phyloP scores from a whole-genome alignment of 2,888 invertebrate species.

The Drosophila niveifrons region DNA sequence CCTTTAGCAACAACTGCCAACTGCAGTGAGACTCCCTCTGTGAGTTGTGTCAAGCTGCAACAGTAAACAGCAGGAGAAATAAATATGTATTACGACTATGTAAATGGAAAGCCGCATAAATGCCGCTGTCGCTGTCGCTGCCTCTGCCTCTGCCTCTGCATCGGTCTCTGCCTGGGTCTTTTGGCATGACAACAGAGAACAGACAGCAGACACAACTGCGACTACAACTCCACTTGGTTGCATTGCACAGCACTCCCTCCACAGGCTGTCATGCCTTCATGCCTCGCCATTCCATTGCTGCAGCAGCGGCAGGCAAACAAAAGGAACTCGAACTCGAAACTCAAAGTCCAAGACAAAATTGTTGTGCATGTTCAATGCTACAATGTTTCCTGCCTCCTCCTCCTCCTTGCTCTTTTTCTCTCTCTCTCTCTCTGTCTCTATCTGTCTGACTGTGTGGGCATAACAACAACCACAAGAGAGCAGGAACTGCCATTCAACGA shows the following conservation, averaged over 20 bases:
- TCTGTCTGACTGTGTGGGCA: slow-evolving; percentile 24
- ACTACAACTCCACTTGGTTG: slow-evolving; percentile 53
- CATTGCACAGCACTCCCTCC: slow-evolving; percentile 15
- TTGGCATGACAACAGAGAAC: slow-evolving; percentile 55
- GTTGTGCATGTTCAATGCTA: slow-evolving; percentile 69
- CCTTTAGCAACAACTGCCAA: slow-evolving; percentile 10
- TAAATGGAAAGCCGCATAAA: slow-evolving; percentile 78
- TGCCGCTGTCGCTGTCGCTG: slow-evolving; percentile 46
- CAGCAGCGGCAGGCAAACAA: slow-evolving; percentile 47
- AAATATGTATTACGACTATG: slow-evolving; percentile 65
- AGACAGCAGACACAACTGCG: slow-evolving; percentile 41
- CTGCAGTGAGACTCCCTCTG: slow-evolving; percentile 15
- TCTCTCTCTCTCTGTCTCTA: neutral
- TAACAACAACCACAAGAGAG: slow-evolving; percentile 19
- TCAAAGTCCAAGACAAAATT: slow-evolving; percentile 72
- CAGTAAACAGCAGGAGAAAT: slow-evolving; percentile 40
- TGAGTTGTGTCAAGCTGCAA: slow-evolving; percentile 18
- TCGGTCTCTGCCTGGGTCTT: slow-evolving; percentile 21
- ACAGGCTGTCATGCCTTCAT: neutral
- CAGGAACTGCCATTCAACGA: slow-evolving; percentile 51
- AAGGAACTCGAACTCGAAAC: slow-evolving; percentile 61
- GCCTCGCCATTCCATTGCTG: neutral
- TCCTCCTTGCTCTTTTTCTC: neutral
- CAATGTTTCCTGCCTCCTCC: slow-evolving; percentile 49
- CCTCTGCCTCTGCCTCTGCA: neutral